Base-by-base conservation (phyloP, 2,888 invertebrate genomes). In the Dolomedes plantarius region DNA sequence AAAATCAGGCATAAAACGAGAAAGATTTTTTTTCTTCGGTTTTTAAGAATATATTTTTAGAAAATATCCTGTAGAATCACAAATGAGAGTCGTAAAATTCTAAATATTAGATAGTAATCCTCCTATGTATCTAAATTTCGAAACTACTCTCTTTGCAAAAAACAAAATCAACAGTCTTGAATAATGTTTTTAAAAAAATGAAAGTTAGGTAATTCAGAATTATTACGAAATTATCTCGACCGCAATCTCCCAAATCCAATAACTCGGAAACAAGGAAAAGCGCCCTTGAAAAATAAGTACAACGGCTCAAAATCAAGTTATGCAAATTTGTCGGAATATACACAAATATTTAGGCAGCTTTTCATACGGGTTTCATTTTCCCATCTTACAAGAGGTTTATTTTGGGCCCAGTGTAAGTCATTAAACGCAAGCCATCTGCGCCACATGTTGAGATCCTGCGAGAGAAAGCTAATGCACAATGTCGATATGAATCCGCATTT, bases 371-470 rank as follows among this genome's bases (percentile, higher is more conserved):
- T 56, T 19, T 56, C 3, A 56, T 23, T 1, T 16, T 19, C 56
- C 56, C 16, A 19, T 56, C 23, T 56, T 23, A 56, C 31, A 74
- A 80, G 80, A 74, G 80, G 80, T 80, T 80, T 80, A 80, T 80
- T 80, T 74, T 74, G 36, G 56, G 80, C 41, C 50, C 56, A 23
- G 56, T n/a, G 67, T 36, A 36, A 46, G 67, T 74, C 80, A 80
- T 80, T 80, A 80, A 67, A 67, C 19, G 29, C 27, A 9, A 19
- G 73, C 80, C 80, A 80, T 80, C 80, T 80, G 80, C 68, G 50
- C 27, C 80, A 46, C 23, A 13, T 46, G 46, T 39, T 23, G 36
- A 73, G 46, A 67, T 73, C 80, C 32, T 74, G 32, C 36, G 67
- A 56, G 68, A 36, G 36, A 50, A 46, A 79, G 64, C 67, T 50